Evolutionary conservation across 2,888 invertebrate genomes (phyloP), one percentile per base, ranked within the genome.

Genomic region (Diloba caeruleocephala): DNA sequence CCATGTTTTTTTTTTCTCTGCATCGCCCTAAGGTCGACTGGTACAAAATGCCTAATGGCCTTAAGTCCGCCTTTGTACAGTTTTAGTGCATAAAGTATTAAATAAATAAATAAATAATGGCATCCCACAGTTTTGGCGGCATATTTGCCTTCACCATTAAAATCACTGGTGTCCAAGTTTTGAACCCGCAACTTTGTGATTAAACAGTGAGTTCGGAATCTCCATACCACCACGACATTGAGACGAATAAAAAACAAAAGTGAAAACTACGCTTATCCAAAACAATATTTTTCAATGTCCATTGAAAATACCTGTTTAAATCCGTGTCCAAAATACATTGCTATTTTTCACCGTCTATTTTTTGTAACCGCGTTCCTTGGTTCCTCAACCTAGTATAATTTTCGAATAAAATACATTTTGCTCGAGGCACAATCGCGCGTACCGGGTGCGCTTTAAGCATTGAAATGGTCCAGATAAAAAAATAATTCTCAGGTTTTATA

Each of bases 341-440:
- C 33, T 68, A 25, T 44, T 45, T 54, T 42, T 37, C 3, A 34
- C 13, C 13, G 28, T 15, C 14, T 14, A 38, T 33, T 57, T 60
- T 67, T 57, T 39, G 21, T 28, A 26, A 21, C 12, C 7, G 9
- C 31, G 28, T 36, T 61, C 25, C 23, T 33, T 31, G 1, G 26
- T 26, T 46, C 8, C 19, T 23, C 8, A 15, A 32, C 36, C 31
- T 37, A 34, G 61, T 29, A 51, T 67, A 55, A 60, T 61, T 56
- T 67, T 52, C 44, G 9, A 61, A 56, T 65, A 48, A 61, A 61
- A 67, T 56, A 49, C 41, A 41, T 56, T 45, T 41, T 9, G 5
- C 34, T 29, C 13, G 25, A 25, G 32, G 31, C 28, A 41, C 38
- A 63, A 55, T 49, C 28, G 14, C 25, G 10, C 0, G 37, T n/a